Evolutionary conservation across 2,797 vertebrate species (phyloP).

Genomic region (Hoplostethus atlanticus): DNA sequence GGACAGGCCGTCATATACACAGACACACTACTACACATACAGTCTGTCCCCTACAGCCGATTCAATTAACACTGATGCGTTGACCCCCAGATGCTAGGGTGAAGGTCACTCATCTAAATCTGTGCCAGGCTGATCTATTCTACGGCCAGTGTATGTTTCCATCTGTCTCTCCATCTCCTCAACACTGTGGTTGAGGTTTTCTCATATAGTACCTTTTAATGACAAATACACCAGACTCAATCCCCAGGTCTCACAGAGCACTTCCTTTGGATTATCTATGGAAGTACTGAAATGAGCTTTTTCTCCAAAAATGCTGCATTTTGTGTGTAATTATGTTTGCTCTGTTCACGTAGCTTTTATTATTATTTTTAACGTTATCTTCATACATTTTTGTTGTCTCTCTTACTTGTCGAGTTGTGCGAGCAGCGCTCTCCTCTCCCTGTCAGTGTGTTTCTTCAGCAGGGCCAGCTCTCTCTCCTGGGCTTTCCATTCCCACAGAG

Average conservation of each 20-base stretch:
- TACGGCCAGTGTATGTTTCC: no score
- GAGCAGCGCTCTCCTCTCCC: constrained; percentile 76
- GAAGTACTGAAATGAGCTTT: no score
- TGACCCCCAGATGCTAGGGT: constrained; percentile 15
- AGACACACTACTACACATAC: neutral
- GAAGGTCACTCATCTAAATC: constrained; percentile 26
- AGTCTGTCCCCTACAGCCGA: constrained; percentile 27
- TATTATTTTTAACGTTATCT: neutral
- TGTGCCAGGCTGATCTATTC: constrained; percentile 5
- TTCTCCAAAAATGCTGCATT: no score
- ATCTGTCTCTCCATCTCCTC: no score
- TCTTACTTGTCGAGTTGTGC: constrained; percentile 83
- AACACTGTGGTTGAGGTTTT: no score
- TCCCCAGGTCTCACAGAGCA: neutral
- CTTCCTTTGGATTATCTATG: no score
- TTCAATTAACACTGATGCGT: constrained; percentile 47
- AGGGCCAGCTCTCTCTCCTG: constrained; percentile 84
- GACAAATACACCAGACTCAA: neutral
- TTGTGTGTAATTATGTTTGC: no score
- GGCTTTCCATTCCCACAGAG: constrained; percentile 83
- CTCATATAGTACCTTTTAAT: neutral
- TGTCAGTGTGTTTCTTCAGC: constrained; percentile 78
- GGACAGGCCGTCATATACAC: neutral
- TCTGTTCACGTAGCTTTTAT: neutral
- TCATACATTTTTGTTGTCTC: neutral